phyloP scores from a whole-genome alignment of 2,888 invertebrate species.

The Busseola fusca region DNA sequence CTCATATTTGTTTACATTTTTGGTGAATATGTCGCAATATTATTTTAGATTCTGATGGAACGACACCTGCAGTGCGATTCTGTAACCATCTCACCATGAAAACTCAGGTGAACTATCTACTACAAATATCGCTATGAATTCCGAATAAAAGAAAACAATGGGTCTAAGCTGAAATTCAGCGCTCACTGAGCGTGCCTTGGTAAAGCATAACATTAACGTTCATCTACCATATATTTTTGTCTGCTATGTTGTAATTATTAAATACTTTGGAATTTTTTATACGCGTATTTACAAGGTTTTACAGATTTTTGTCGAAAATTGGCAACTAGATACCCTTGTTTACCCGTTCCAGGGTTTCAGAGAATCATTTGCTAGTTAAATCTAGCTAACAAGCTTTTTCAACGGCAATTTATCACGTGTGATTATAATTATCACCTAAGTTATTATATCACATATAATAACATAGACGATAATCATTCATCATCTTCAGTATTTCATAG shows the following conservation, averaged over 20 bases:
- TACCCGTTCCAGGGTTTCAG: no score
- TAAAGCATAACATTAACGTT: not conserved
- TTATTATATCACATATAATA: not conserved
- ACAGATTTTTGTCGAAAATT: no score
- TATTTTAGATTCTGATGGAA: no score
- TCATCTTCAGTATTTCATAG: conserved; percentile 8
- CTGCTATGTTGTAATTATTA: not conserved
- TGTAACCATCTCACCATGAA: no score
- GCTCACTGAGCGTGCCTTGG: not conserved
- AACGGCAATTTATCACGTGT: not conserved
- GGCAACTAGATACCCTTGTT: no score
- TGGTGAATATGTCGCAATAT: no score
- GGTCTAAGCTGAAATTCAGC: not conserved
- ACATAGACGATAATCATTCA: no score
- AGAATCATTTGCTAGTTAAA: not conserved
- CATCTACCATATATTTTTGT: not conserved
- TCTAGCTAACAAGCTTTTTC: not conserved
- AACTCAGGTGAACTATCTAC: no score
- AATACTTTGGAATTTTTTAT: no score
- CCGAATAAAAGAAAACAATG: not conserved
- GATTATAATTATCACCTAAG: not conserved
- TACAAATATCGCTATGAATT: not conserved
- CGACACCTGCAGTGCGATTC: no score
- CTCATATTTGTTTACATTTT: no score
- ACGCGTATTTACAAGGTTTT: not conserved